Evolutionary conservation across 2,888 invertebrate species (phyloP), one percentile per base, ranked within the genome.

Genomic region (Mesoligia furuncula): DNA sequence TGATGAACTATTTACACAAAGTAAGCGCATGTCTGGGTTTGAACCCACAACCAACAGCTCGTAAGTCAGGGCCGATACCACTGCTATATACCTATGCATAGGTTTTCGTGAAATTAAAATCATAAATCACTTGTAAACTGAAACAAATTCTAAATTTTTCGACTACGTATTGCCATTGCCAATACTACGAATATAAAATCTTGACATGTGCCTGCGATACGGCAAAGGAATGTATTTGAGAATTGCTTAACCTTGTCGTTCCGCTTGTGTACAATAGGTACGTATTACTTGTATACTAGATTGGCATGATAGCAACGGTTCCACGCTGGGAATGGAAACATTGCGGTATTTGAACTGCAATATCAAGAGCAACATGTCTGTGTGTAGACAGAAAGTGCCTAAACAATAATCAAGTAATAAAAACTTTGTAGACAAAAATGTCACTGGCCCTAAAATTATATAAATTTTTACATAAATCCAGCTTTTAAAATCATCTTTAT

Each of bases 341-440:
- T 65, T 57, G 36, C n/a, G 17, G 48, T 13, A 2, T 17, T 15
- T 15, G 15, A 17, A 17, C 24, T 36, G 31, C 31, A 64, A 48
- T 45, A 57, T 62, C 27, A 31, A 39, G 27, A 48, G 54, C 15
- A 54, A 57, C 54, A 17, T 54, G 27, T 54, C 39, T 48, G 48
- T 31, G 51, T 48, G 57, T 3, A 24, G 15, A 64, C 66, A 62
- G 27, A 62, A n/a, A 42, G 51, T 36, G 42, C 15, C 17, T 17
- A 45, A 5, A 31, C n/a, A 65, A 54, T 79, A 54, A 67, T 79
- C 51, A 77, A 69, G 61, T 42, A 39, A 59, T 74, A 59, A 81
- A 80, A 80, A 71, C 72, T 81, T 80, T 39, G 13, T 36, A 61
- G 76, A 70, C 81, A 31, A 17, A 39, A 13, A 51, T 67, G 62